Percentiles rank a stretch among this genome's conserved stretches.
Evolutionary conservation across 1,140 invertebrate species (phyloP).

Genomic region (Drosophila sproati): DNA sequence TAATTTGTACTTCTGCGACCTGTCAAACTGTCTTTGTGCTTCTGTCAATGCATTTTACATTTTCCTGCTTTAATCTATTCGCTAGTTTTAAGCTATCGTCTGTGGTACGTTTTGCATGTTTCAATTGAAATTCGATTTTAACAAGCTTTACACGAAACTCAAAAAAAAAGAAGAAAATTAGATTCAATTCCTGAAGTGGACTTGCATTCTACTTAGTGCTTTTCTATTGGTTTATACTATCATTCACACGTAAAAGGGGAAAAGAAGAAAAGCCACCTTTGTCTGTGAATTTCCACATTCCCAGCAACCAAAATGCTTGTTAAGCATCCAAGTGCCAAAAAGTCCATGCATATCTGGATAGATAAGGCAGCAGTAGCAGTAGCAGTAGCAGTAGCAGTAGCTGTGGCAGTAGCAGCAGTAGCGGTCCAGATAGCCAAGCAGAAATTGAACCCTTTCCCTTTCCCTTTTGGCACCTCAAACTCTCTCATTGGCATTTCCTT

Average conservation of each 20-base stretch:
- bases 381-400: too few species aligned
- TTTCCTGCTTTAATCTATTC: background rate
- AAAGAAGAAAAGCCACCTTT: constrained; percentile 11
- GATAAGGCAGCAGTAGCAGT: constrained; percentile 6
- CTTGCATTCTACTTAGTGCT: constrained; percentile 10
- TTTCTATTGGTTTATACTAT: constrained; percentile 12
- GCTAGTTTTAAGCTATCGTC: too few species aligned
- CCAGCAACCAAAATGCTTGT: constrained; percentile 32
- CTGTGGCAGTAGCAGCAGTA: background rate
- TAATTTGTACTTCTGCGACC: background rate
- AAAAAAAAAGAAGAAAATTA: constrained; percentile 5
- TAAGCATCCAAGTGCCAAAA: constrained; percentile 39
- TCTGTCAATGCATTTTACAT: background rate
- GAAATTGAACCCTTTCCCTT: constrained; percentile 32
- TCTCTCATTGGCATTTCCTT: constrained; percentile 44
- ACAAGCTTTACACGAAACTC: background rate
- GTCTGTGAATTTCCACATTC: constrained; percentile 28
- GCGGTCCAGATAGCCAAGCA: constrained; percentile 26
- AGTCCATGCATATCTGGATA: constrained; percentile 42
- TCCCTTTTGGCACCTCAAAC: background rate
- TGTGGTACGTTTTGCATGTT: background rate
- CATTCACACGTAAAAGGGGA: background rate
- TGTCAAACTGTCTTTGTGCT: background rate
- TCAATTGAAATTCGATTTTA: constrained; percentile 6
- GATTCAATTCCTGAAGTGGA: constrained; percentile 17